A percentile compares a stretch with the other conserved stretches of the same genome.
Evolutionary conservation across 2,888 invertebrate genomes (phyloP).

Genomic region (Drosophila prostipennis): DNA sequence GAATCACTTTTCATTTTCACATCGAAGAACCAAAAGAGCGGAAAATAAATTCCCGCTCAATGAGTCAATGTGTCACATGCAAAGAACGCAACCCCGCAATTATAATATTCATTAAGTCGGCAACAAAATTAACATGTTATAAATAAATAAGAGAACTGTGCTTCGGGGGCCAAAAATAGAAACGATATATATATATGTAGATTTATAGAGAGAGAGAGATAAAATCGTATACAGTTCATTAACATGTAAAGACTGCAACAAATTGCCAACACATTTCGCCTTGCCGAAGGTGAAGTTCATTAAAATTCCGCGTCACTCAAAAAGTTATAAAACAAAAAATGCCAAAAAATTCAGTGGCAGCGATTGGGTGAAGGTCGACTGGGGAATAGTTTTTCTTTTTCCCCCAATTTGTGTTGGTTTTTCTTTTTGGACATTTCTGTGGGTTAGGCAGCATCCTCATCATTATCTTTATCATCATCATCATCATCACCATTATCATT

Average conservation of each 20-base stretch:
- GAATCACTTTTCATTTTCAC: conserved; percentile 27
- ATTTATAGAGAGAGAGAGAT: background rate
- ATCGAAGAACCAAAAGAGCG: conserved; percentile 1
- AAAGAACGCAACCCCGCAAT: conserved; percentile 11
- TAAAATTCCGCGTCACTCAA: conserved; percentile 73
- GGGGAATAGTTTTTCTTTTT: conserved; percentile 29
- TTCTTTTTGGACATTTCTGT: background rate
- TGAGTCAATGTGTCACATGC: conserved; percentile 65
- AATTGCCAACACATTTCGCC: conserved; percentile 39
- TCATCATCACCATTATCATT: conserved; percentile 45
- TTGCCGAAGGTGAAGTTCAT: conserved; percentile 75
- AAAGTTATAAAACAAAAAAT: conserved; percentile 38
- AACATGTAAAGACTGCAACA: conserved; percentile 66
- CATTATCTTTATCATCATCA: conserved; percentile 17
- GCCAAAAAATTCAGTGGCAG: conserved; percentile 21
- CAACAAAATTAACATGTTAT: conserved; percentile 38
- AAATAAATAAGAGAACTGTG: conserved; percentile 48
- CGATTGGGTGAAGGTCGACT: conserved; percentile 72
- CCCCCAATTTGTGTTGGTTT: no score
- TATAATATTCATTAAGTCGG: conserved; percentile 47
- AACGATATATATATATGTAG: background rate
- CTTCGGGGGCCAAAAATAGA: conserved; percentile 14
- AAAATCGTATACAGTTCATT: conserved; percentile 57
- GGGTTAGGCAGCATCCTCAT: conserved; percentile 9
- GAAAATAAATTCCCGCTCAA: conserved; percentile 39